Percentiles rank a stretch among this genome's conserved stretches.
These are phyloP conservation scores for Macrosiphum euphorbiae DNA, from an alignment of 2,888 invertebrate genomes.

Conservation along the genomic window DNA sequence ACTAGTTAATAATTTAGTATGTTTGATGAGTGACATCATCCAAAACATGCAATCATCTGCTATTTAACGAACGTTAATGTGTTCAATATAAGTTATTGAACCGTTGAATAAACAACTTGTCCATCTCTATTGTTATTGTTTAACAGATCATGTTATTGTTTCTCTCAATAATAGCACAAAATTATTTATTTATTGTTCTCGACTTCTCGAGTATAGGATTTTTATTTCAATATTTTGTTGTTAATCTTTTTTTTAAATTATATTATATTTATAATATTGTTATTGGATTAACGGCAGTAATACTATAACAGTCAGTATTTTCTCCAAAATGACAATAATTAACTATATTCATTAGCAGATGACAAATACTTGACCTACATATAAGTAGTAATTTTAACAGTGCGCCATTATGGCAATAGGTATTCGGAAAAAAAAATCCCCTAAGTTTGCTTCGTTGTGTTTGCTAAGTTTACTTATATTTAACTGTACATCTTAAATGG, in stretches of 20 bases:
- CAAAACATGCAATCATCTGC: not conserved
- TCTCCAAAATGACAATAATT: not conserved
- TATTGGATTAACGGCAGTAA: not conserved
- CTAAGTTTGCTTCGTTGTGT: no score
- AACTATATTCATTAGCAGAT: not conserved
- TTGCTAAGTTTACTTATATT: no score
- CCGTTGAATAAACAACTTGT: not conserved
- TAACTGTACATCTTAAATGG: no score
- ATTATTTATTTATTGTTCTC: not conserved
- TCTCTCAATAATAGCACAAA: not conserved
- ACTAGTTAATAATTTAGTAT: not conserved
- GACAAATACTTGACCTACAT: not conserved
- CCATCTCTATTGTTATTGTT: not conserved
- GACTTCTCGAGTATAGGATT: not conserved
- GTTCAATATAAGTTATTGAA: not conserved
- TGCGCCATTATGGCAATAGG: not conserved
- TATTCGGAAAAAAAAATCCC: no score
- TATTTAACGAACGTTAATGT: constrained; percentile 8
- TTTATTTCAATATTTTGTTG: not conserved
- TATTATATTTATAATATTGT: not conserved
- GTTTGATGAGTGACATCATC: not conserved
- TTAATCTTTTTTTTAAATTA: not conserved
- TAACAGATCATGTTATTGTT: constrained; percentile 13
- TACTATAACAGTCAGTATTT: not conserved
- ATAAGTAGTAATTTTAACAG: not conserved